Conservation (phyloP, 2,888 invertebrate species). For the Chloromyia formosa region DNA sequence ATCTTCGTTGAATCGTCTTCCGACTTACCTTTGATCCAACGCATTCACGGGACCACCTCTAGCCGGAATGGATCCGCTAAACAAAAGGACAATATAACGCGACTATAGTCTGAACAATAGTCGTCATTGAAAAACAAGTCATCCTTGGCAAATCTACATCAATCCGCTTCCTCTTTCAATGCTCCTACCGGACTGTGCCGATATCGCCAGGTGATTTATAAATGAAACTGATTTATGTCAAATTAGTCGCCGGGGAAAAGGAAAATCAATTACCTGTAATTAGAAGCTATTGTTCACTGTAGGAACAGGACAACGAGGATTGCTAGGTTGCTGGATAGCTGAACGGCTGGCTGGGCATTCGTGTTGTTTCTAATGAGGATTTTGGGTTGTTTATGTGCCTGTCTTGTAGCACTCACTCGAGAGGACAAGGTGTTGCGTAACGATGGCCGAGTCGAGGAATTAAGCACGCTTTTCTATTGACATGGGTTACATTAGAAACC, state of each 20-base stretch:
- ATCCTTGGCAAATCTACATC: no score
- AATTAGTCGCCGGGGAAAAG: slow-evolving; percentile 24
- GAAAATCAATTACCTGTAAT: slow-evolving; percentile 39
- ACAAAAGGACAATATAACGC: no score
- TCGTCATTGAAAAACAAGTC: no score
- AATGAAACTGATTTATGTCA: slow-evolving; percentile 41
- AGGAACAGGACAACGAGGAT: slow-evolving; percentile 6
- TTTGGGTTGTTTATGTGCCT: not conserved
- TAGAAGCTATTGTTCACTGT: slow-evolving; percentile 33
- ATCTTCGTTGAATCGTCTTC: no score
- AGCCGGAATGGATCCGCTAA: no score
- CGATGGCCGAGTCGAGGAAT: not conserved
- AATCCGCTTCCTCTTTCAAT: no score
- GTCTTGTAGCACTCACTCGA: no score
- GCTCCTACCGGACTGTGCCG: not conserved
- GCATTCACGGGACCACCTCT: no score
- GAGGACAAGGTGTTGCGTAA: no score
- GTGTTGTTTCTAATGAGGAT: slow-evolving; percentile 15
- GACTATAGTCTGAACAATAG: no score
- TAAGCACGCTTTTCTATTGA: not conserved
- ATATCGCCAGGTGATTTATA: slow-evolving; percentile 29
- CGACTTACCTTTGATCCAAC: no score
- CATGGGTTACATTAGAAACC: not conserved
- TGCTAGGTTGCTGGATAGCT: no score
- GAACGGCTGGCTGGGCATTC: not conserved